phyloP scores from a whole-genome alignment of 2,797 vertebrate genomes.

The Florisuga fusca region DNA sequence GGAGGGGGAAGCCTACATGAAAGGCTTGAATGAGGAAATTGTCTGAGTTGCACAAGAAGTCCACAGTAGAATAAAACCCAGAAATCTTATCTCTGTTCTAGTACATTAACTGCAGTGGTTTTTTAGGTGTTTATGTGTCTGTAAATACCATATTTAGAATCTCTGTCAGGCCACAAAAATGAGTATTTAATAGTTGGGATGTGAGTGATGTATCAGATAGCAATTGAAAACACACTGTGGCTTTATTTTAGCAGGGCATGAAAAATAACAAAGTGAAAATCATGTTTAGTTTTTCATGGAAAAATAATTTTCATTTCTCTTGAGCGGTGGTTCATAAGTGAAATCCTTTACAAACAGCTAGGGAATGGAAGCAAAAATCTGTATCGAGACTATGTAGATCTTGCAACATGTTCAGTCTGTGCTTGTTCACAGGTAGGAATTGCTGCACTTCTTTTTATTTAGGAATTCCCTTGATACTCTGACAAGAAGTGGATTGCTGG shows the following conservation, averaged over 20 bases:
- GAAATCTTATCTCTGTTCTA: background rate
- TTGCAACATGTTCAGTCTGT: background rate
- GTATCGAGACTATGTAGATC: background rate
- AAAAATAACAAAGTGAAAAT: background rate
- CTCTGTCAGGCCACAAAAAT: background rate
- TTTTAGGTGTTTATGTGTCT: background rate
- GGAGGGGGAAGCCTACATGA: background rate
- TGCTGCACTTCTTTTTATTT: background rate
- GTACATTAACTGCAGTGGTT: background rate
- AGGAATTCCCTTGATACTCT: background rate
- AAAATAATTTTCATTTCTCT: background rate
- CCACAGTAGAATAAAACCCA: background rate
- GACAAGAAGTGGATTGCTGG: background rate
- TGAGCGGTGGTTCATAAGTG: background rate
- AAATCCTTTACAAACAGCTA: background rate
- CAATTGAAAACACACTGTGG: background rate
- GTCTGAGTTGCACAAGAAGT: background rate
- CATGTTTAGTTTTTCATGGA: background rate
- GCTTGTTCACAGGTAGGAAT: background rate
- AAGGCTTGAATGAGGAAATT: background rate
- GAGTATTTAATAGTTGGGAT: constrained; percentile 2
- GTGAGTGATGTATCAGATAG: background rate
- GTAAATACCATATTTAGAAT: constrained; percentile 2
- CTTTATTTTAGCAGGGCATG: constrained; percentile 4
- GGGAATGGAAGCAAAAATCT: background rate